Conservation (phyloP, 2,888 invertebrate genomes). For the Melolontha melolontha region DNA sequence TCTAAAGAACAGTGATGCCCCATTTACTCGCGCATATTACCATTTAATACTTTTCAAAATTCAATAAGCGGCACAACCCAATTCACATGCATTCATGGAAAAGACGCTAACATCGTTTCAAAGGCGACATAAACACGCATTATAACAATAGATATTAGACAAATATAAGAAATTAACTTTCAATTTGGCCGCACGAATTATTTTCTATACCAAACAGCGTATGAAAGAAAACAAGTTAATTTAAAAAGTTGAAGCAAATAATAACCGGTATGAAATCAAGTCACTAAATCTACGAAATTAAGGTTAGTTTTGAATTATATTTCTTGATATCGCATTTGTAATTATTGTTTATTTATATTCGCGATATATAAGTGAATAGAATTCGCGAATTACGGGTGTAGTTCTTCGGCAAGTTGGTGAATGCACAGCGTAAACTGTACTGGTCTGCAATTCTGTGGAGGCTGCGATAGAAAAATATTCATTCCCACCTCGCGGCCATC, state of each 20-base stretch:
- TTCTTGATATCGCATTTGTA: background rate
- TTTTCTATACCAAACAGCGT: background rate
- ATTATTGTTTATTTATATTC: slow-evolving; percentile 1
- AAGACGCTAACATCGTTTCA: slow-evolving; percentile 15
- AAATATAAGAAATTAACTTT: slow-evolving; percentile 25
- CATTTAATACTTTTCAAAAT: slow-evolving; percentile 24
- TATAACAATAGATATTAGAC: slow-evolving; percentile 37
- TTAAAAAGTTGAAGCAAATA: background rate
- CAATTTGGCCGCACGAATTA: slow-evolving; percentile 13
- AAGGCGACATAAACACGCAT: slow-evolving; percentile 28
- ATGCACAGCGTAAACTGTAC: slow-evolving; percentile 54
- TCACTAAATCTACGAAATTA: too few relatives aligned
- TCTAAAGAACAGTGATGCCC: slow-evolving; percentile 46
- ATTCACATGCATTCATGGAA: slow-evolving; percentile 36
- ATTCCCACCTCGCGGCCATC: slow-evolving; percentile 60
- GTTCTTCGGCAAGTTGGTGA: slow-evolving; percentile 53
- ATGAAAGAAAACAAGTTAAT: slow-evolving; percentile 1
- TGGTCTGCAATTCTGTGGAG: slow-evolving; percentile 57
- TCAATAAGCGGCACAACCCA: slow-evolving; percentile 23
- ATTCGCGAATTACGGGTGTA: slow-evolving; percentile 43
- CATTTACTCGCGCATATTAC: slow-evolving; percentile 47
- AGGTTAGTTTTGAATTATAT: background rate
- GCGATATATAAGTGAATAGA: slow-evolving; percentile 5
- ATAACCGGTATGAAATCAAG: too few relatives aligned
- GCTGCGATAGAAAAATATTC: slow-evolving; percentile 58